Percentiles rank a stretch among this genome's conserved stretches.
phyloP scores from a whole-genome alignment of 2,113 vertebrate species.

The Menidia beryllina region DNA sequence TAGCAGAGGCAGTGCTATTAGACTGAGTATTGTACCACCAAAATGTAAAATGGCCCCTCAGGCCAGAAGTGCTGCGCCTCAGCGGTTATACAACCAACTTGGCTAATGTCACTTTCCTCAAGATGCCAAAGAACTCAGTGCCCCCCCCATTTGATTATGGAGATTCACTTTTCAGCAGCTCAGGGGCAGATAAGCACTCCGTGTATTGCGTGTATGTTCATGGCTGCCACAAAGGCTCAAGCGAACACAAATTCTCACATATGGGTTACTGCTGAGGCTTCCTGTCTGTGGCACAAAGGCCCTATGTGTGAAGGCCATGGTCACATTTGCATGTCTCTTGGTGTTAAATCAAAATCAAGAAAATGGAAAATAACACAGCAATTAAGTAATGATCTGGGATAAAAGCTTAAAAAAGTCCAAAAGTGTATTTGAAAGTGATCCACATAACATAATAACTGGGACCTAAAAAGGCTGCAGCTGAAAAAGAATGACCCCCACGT shows the following conservation, averaged over 20 bases:
- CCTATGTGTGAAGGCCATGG: not conserved
- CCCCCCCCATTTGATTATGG: conserved; percentile 53
- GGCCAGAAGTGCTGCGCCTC: conserved; percentile 42
- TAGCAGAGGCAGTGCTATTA: conserved; percentile 19
- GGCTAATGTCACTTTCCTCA: conserved; percentile 57
- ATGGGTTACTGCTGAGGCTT: conserved; percentile 15
- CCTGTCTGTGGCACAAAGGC: conserved; percentile 14
- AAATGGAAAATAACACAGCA: not conserved
- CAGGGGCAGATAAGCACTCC: conserved; percentile 1
- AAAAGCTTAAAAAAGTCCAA: not conserved
- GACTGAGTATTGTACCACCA: conserved; percentile 32
- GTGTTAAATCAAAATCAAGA: not conserved
- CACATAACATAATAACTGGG: not conserved
- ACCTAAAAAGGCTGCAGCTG: not conserved
- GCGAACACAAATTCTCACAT: conserved; percentile 18
- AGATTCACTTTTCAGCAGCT: conserved; percentile 50
- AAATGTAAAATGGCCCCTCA: conserved; percentile 63
- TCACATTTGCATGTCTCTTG: not conserved
- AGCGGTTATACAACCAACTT: conserved; percentile 58
- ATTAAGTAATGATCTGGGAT: not conserved
- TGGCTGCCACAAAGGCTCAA: conserved; percentile 13
- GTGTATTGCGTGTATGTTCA: too few relatives aligned
- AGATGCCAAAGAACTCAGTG: conserved; percentile 60
- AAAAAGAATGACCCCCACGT: not conserved
- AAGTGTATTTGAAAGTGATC: not conserved